Evolutionary conservation across 1,140 invertebrate genomes (phyloP), one percentile per base, ranked within the genome.

Genomic region (Melitaea cinxia): DNA sequence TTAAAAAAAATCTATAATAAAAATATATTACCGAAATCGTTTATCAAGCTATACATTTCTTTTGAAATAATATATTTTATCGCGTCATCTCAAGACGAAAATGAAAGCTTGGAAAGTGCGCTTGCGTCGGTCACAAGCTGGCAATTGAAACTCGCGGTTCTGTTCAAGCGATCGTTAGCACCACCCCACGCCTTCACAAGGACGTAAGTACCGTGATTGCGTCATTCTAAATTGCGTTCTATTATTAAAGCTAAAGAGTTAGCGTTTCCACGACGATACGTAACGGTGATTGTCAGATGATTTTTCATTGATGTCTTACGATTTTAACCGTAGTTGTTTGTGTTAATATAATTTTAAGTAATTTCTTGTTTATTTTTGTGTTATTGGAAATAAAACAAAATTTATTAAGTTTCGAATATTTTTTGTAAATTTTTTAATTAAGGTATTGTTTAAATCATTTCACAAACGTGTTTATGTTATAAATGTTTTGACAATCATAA

Each of bases 21-120:
- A n/a, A n/a, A n/a, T n/a, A n/a, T n/a, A n/a, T 33, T 64, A 71
- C 64, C 64, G 59, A 63, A 42, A 57, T 37, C 19, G 62, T 57
- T 63, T 63, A 33, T 50, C 39, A 33, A 19, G 30, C 26, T 47
- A 47, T 33, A 24, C 39, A 65, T 71, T 59, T 59, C 56, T 47
- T 47, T 47, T 12, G 9, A 21, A 24, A 23, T 23, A 47, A 23
- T 19, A 19, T n/a, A 19, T 23, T 10, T n/a, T n/a, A n/a, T n/a
- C n/a, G n/a, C n/a, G 42, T 75, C 77, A 78, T 83, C 75, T 85
- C 79, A 82, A 47, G 70, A 78, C 62, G 79, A 87, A 86, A 89
- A 77, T 73, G 81, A 87, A 87, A 87, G 80, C 75, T 75, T 81
- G 82, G 85, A 87, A 83, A 85, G 82, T 88, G 83, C 79, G 78